Base-by-base conservation (phyloP, 2,113 vertebrate genomes). In the Mugil cephalus region DNA sequence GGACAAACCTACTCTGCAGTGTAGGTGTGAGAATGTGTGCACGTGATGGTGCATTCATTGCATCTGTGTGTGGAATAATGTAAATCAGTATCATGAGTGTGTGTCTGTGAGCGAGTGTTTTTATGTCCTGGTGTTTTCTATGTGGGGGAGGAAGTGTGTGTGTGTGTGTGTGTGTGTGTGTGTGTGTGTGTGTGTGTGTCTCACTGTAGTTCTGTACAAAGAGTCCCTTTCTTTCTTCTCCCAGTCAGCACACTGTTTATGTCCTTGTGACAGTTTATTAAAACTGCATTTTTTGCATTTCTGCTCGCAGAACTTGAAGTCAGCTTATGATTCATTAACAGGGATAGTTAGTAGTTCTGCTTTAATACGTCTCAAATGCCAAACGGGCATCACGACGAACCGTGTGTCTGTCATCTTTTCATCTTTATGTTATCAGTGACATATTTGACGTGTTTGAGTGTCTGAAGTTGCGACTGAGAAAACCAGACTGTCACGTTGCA, bases 201-300 rank as follows among this genome's bases (percentile, higher is more conserved):
- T 9, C 42, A 53, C 66, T 59, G 24, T 24, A 47, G 40, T 52
- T 30, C 19, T 40, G 36, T 18, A 80, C 80, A 83, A 79, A 83
- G 68, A 21, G 45, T 55, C 69, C 55, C 53, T 77, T 83, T 85
- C n/a, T 36, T n/a, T 8, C 14, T 45, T 15, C 2, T 24, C 14
- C 6, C 40, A 35, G 58, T 46, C 21, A 54, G 65, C 79, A 58
- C 56, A 46, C 35, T 74, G 59, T 65, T 58, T 68, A 48, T 61
- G 48, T 61, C 39, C 42, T 13, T 69, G 53, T 77, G 48, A 19
- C 59, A 10, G 39, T 75, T 67, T 17, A 24, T 58, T 51, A 60
- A 43, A 75, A 82, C 69, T n/a, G n/a, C n/a, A n/a, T n/a, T n/a
- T n/a, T n/a, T n/a, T n/a, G 40, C 70, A 51, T 66, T 30, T 36